phyloP scores from a whole-genome alignment of 2,888 invertebrate species.

The Nemotelus pantherinus region DNA sequence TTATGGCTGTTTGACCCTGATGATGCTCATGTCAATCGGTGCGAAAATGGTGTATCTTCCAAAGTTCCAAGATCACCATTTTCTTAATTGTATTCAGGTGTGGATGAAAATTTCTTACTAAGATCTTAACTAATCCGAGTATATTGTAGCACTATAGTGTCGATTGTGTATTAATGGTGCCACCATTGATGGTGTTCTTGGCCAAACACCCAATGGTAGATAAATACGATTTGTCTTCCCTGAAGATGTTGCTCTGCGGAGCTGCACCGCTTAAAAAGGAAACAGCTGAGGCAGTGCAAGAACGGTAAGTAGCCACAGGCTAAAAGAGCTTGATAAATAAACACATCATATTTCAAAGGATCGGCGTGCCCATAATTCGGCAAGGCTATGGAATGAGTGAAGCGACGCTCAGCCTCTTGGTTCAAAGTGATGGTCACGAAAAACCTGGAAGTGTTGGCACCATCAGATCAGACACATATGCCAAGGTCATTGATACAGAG shows the following conservation, averaged over 20 bases:
- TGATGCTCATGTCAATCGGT: conserved; percentile 70
- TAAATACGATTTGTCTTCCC: conserved; percentile 78
- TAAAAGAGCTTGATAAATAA: neutral
- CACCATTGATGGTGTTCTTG: conserved; percentile 84
- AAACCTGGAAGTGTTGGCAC: conserved; percentile 75
- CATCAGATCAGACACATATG: conserved; percentile 73
- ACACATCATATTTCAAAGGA: conserved; percentile 49
- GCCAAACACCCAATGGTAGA: conserved; percentile 82
- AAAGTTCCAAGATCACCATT: conserved; percentile 79
- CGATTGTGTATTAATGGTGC: conserved; percentile 77
- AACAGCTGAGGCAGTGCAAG: conserved; percentile 69
- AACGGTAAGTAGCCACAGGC: conserved; percentile 52
- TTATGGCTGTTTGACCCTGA: conserved; percentile 76
- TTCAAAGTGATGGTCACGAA: conserved; percentile 60
- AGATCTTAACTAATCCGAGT: neutral
- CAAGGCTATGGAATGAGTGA: conserved; percentile 87
- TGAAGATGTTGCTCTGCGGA: conserved; percentile 78
- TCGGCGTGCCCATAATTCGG: conserved; percentile 67
- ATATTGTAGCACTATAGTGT: conserved; percentile 66
- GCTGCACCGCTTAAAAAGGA: conserved; percentile 85
- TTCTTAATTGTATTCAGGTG: conserved; percentile 74
- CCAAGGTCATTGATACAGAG: conserved; percentile 73
- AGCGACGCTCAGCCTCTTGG: conserved; percentile 71
- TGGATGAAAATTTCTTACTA: neutral
- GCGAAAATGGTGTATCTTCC: conserved; percentile 69